Percentiles rank a stretch among this genome's conserved stretches.
These are phyloP conservation scores for Apodemus sylvaticus DNA, from an alignment of 2,113 vertebrate genomes.

Conservation along the genomic window DNA sequence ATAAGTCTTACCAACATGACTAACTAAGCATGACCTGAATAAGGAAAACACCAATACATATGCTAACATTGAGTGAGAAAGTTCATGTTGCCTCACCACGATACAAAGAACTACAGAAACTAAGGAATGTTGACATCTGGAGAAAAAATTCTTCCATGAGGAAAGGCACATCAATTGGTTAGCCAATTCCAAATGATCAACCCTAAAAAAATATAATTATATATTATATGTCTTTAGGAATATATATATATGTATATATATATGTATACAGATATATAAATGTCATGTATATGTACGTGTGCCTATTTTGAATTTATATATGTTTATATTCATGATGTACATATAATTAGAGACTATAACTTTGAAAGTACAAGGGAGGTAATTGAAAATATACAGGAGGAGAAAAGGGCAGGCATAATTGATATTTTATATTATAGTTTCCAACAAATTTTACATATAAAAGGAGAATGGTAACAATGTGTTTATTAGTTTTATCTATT, in stretches of 20 bases:
- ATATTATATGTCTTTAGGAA: background rate
- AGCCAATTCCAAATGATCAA: background rate
- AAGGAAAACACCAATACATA: background rate
- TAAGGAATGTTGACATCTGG: background rate
- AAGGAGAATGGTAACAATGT: background rate
- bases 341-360: background rate
- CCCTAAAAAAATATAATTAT: background rate
- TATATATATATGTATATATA: background rate
- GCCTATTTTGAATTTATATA: background rate
- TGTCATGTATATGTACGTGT: background rate
- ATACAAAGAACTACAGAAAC: background rate
- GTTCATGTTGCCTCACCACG: background rate
- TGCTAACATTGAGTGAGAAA: background rate
- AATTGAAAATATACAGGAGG: background rate
- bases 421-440: background rate
- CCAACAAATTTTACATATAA: background rate
- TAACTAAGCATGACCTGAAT: background rate
- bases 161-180: background rate
- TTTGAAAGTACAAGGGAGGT: background rate
- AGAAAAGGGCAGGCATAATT: background rate
- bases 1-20: background rate
- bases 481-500: background rate
- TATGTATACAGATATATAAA: no score
- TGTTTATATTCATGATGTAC: background rate
- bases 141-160: background rate